A percentile compares a stretch with the other conserved stretches of the same genome.
phyloP scores from a whole-genome alignment of 2,797 vertebrate species.

The Okamejei kenojei region DNA sequence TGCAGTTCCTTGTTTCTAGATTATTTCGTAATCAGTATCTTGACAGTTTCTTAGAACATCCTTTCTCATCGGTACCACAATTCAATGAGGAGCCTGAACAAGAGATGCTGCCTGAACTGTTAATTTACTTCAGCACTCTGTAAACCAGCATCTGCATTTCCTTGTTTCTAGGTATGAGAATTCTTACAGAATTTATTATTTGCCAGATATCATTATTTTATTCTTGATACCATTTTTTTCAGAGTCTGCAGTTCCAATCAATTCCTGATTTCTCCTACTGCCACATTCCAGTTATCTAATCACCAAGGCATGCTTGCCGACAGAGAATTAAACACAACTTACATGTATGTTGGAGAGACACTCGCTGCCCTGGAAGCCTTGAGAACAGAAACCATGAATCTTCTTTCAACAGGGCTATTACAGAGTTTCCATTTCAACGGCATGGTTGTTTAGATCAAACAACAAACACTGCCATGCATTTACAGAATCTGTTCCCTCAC shows the following conservation, averaged over 20 bases:
- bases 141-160: no score
- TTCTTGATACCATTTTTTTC: neutral
- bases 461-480: neutral
- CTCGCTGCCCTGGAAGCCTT: slow-evolving; percentile 8
- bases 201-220: neutral
- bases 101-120: neutral
- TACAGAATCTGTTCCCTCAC: neutral
- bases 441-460: slow-evolving; percentile 6
- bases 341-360: slow-evolving; percentile 24
- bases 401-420: slow-evolving; percentile 31
- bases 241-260: neutral
- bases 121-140: no score
- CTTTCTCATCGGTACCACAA: neutral
- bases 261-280: neutral
- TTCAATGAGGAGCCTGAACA: neutral
- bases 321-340: slow-evolving; percentile 14
- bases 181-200: neutral
- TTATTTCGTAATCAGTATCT: neutral
- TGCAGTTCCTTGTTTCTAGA: no score
- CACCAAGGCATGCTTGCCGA: neutral
- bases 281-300: neutral
- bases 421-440: slow-evolving; percentile 36
- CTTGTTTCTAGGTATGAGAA: neutral
- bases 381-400: slow-evolving; percentile 33
- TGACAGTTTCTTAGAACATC: neutral